These are phyloP conservation scores for Leptopilina boulardi DNA, from an alignment of 1,140 invertebrate genomes.

Conservation along the genomic window DNA sequence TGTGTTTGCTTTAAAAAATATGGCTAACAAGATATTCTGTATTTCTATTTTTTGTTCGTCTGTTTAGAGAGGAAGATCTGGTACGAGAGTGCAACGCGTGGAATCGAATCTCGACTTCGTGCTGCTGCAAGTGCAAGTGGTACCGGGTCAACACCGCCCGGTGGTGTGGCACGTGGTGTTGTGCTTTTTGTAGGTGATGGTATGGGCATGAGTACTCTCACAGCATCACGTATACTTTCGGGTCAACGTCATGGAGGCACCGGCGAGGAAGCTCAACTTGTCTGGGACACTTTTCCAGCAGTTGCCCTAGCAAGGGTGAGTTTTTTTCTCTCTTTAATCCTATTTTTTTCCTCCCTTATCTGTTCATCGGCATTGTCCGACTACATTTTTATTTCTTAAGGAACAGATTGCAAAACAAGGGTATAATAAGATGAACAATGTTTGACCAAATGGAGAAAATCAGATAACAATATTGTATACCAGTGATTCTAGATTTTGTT, in stretches of 20 bases:
- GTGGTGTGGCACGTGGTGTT: slow-evolving; percentile 72
- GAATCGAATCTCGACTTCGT: slow-evolving; percentile 63
- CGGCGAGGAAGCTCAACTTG: slow-evolving; percentile 82
- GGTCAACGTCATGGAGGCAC: slow-evolving; percentile 75
- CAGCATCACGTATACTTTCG: slow-evolving; percentile 83
- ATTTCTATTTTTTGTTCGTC: neutral
- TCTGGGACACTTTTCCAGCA: slow-evolving; percentile 85
- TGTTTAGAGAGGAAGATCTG: slow-evolving; percentile 61
- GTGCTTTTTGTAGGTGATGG: slow-evolving; percentile 89
- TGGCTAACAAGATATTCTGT: neutral
- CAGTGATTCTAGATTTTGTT: no score
- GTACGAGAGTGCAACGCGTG: slow-evolving; percentile 63
- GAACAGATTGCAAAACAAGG: neutral
- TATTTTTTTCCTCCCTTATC: neutral
- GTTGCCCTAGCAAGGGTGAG: slow-evolving; percentile 83
- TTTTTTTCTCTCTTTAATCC: slow-evolving; percentile 40
- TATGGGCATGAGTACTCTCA: slow-evolving; percentile 86
- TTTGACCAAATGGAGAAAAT: neutral
- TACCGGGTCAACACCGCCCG: slow-evolving; percentile 55
- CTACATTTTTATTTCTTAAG: neutral
- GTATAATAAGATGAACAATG: neutral
- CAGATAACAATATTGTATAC: no score
- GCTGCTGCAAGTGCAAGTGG: slow-evolving; percentile 50
- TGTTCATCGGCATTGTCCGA: neutral
- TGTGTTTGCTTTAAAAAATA: neutral